Conservation (phyloP, 2,113 vertebrate species). For the Pleuronectes platessa region DNA sequence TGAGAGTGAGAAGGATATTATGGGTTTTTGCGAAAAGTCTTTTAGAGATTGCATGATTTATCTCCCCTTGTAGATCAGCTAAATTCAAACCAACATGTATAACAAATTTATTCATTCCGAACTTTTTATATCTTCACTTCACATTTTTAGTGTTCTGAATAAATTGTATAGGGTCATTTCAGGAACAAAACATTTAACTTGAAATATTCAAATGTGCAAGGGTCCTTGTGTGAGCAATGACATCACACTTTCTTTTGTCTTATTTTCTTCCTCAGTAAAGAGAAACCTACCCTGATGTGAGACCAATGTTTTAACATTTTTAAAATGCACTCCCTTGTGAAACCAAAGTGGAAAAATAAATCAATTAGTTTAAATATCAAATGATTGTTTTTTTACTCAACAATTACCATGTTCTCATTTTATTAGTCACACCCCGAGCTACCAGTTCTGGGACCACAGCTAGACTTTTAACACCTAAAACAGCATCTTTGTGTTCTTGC, state of each 20-base stretch:
- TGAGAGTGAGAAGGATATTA: not conserved
- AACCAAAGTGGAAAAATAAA: no score
- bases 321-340: no score
- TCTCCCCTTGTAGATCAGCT: not conserved
- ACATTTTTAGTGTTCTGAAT: not conserved
- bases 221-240: no score
- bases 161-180: no score
- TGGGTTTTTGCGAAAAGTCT: slow-evolving; percentile 1
- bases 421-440: not conserved
- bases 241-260: no score
- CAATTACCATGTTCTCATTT: not conserved
- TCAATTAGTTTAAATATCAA: no score
- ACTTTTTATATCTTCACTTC: not conserved
- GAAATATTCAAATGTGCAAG: not conserved
- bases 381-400: not conserved
- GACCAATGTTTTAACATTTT: no score
- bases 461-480: not conserved
- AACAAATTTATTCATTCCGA: not conserved
- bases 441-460: slow-evolving; percentile 5
- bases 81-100: not conserved
- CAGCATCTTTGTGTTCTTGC: not conserved
- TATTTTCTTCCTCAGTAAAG: no score
- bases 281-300: no score
- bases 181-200: not conserved
- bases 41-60: slow-evolving; percentile 10